These are phyloP conservation scores for Euura lappo DNA, from an alignment of 1,140 invertebrate species.

Conservation along the genomic window DNA sequence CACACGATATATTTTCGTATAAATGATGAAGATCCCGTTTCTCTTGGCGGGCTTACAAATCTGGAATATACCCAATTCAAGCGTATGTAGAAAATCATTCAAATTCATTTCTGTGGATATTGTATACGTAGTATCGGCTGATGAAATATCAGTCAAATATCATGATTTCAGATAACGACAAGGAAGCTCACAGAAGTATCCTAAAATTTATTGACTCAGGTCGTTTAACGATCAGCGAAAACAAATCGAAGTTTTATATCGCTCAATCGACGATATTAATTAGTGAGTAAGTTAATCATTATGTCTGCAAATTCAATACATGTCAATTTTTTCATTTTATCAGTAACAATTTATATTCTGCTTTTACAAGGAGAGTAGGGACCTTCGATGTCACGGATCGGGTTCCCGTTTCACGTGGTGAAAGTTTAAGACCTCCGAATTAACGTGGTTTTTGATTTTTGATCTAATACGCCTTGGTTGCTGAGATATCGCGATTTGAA, in stretches of 20 bases:
- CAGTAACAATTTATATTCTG: neutral
- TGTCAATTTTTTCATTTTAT: neutral
- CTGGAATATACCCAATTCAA: too few relatives aligned
- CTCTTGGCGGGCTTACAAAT: too few relatives aligned
- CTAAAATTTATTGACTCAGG: neutral
- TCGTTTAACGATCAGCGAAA: neutral
- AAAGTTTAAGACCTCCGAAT: too few relatives aligned
- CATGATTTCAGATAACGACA: neutral
- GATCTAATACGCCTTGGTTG: too few relatives aligned
- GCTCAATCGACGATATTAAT: constrained; percentile 11
- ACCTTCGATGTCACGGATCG: too few relatives aligned
- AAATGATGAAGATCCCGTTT: too few relatives aligned
- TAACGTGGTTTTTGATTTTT: too few relatives aligned
- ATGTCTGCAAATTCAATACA: neutral
- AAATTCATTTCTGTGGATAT: neutral
- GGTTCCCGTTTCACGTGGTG: too few relatives aligned
- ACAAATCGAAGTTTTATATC: neutral
- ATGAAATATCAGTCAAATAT: neutral
- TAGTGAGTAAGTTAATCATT: constrained; percentile 8
- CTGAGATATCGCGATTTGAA: too few relatives aligned
- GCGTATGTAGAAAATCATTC: neutral
- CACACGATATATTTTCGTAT: too few relatives aligned
- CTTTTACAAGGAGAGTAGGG: too few relatives aligned
- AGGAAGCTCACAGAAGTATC: neutral
- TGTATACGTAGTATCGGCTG: neutral